Evolutionary conservation across 1,140 invertebrate species (phyloP), one percentile per base, ranked within the genome.

Genomic region (Pygmarrhopalites habei): DNA sequence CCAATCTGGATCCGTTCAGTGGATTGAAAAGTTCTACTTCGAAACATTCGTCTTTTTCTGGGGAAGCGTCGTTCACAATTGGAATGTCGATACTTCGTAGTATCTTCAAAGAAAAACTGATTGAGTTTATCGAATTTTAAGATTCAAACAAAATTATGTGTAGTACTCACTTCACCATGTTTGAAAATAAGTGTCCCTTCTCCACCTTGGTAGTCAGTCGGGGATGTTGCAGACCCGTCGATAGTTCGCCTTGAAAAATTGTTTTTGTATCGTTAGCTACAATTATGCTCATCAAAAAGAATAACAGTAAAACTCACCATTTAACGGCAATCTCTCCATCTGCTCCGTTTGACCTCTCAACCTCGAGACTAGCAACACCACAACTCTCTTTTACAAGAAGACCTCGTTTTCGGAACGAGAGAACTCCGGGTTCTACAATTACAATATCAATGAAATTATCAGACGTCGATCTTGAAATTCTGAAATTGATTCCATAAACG

Each of bases 11-110:
- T n/a, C 83, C 83, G 23, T 77, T 78, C 32, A 75, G 75, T 1
- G 79, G 73, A 19, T 80, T 77, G 64, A 76, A 77, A 1, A 85
- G 69, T 67, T 79, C 77, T n/a, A 85, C 72, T 72, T 84, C 82
- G 74, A 85, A 85, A 69, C 80, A 80, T 73, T 85, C 83, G 71
- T 85, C 83, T 73, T 85, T 85, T 72, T 85, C 83, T 21, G 81
- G 79, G 35, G 80, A 77, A 75, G 82, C 75, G 68, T 84, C 83
- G 71, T 85, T 81, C 39, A 80, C 77, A 57, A 85, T 84, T 0
- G 77, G 77, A 63, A 86, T 83, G 68, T 83, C 80, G 35, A 85
- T 77, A 51, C 73, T 68, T 52, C 73, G 63, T 56, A 73, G 58
- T 49, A 71, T 75, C 76, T 79, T 60, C n/a, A n/a, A n/a, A n/a